Conservation (phyloP, 1,140 invertebrate species). For the Drosophila pandora region DNA sequence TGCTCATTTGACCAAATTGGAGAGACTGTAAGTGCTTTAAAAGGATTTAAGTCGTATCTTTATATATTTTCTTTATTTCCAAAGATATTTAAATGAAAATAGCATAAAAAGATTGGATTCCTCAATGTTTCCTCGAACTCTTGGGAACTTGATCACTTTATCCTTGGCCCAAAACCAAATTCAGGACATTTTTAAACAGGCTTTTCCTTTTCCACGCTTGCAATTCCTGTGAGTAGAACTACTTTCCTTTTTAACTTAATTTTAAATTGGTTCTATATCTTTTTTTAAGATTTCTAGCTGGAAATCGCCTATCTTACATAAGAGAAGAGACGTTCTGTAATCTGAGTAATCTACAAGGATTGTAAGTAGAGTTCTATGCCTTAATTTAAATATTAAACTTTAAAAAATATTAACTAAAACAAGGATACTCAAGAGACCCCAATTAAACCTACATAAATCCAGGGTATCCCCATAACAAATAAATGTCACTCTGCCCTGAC, state of each 20-base stretch:
- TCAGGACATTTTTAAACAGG: slow-evolving; percentile 56
- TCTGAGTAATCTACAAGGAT: slow-evolving; percentile 75
- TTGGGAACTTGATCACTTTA: slow-evolving; percentile 74
- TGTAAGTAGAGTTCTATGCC: slow-evolving; percentile 69
- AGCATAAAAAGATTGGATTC: slow-evolving; percentile 45
- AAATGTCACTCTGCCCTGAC: slow-evolving; percentile 27
- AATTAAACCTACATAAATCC: background rate
- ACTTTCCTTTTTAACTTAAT: background rate
- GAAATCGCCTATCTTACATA: slow-evolving; percentile 75
- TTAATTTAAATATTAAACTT: too few relatives aligned
- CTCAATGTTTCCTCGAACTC: slow-evolving; percentile 62
- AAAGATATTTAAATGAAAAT: slow-evolving; percentile 77
- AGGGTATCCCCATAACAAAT: slow-evolving; percentile 16
- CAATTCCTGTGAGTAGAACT: slow-evolving; percentile 73
- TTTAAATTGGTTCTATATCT: background rate
- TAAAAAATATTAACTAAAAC: too few relatives aligned
- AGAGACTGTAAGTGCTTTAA: slow-evolving; percentile 82
- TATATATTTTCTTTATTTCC: background rate
- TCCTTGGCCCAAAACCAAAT: slow-evolving; percentile 83
- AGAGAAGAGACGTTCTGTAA: slow-evolving; percentile 77
- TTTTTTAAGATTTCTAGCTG: slow-evolving; percentile 80
- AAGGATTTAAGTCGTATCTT: background rate
- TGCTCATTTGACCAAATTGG: slow-evolving; percentile 63
- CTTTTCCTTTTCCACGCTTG: slow-evolving; percentile 70
- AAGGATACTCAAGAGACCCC: background rate